Conservation (phyloP, 2,888 invertebrate species). For the Panzeria rudis region DNA sequence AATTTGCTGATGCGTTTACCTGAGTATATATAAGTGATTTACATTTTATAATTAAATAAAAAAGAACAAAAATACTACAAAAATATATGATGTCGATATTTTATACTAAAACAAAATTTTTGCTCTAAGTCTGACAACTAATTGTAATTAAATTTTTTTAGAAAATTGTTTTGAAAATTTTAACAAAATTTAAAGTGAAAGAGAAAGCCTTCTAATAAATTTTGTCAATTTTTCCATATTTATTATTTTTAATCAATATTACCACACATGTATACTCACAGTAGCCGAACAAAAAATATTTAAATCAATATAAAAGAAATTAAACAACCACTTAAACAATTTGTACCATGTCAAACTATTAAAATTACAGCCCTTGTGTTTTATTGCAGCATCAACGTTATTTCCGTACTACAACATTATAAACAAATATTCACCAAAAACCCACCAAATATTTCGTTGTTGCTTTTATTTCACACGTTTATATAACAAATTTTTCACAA, state of each 20-base stretch:
- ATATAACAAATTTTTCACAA: slow-evolving; percentile 18
- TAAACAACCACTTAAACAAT: slow-evolving; percentile 61
- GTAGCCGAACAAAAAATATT: not conserved
- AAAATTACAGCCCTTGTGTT: slow-evolving; percentile 25
- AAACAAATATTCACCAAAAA: not conserved
- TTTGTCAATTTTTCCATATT: slow-evolving; percentile 1
- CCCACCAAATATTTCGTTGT: not conserved
- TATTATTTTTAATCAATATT: slow-evolving; percentile 13
- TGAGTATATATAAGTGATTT: slow-evolving; percentile 50
- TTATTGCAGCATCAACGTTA: not conserved
- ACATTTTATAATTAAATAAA: slow-evolving; percentile 58
- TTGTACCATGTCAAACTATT: slow-evolving; percentile 55
- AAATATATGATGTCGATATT: not conserved
- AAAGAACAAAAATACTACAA: slow-evolving; percentile 1
- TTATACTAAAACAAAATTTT: not conserved
- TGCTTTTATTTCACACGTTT: slow-evolving; percentile 18
- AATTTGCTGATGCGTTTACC: not conserved
- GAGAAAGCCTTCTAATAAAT: slow-evolving; percentile 27
- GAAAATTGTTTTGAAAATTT: too few species aligned
- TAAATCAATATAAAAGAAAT: slow-evolving; percentile 37
- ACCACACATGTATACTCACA: not conserved
- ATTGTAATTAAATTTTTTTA: slow-evolving; percentile 35
- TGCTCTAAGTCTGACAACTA: not conserved
- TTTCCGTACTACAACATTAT: not conserved
- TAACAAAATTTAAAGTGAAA: slow-evolving; percentile 28